Percentiles rank a stretch among this genome's conserved stretches.
These are phyloP conservation scores for Columba janthina DNA, from an alignment of 2,113 vertebrate species.

Conservation along the genomic window DNA sequence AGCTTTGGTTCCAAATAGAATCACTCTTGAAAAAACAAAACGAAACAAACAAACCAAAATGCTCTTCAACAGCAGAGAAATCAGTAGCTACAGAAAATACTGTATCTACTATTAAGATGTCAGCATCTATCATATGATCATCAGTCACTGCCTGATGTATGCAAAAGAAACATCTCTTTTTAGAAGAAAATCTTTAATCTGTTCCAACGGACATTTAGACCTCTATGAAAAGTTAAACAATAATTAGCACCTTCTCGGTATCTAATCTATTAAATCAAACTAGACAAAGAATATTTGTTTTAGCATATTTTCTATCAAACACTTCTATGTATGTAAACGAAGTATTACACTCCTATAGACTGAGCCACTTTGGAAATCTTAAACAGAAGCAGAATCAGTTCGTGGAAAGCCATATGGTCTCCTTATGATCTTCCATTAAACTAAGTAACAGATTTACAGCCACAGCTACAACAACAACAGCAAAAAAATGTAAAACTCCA, in stretches of 20 bases:
- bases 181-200: background rate
- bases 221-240: background rate
- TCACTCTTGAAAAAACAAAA: background rate
- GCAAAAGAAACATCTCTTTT: background rate
- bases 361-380: slow-evolving; percentile 34
- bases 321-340: background rate
- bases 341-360: slow-evolving; percentile 4
- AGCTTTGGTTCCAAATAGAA: background rate
- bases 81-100: background rate
- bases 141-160: background rate
- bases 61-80: background rate
- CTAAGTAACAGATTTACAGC: slow-evolving; percentile 33
- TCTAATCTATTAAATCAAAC: background rate
- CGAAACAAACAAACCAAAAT: too few species aligned
- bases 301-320: background rate
- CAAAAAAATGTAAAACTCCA: background rate
- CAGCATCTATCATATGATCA: background rate
- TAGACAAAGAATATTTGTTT: background rate
- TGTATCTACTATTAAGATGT: background rate
- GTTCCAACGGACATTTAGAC: background rate
- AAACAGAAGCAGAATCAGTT: slow-evolving; percentile 28
- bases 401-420: slow-evolving; percentile 25
- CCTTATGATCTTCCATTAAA: slow-evolving; percentile 50
- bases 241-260: background rate
- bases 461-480: background rate